Conservation (phyloP, 2,888 invertebrate genomes). For the Tortrix viridana region DNA sequence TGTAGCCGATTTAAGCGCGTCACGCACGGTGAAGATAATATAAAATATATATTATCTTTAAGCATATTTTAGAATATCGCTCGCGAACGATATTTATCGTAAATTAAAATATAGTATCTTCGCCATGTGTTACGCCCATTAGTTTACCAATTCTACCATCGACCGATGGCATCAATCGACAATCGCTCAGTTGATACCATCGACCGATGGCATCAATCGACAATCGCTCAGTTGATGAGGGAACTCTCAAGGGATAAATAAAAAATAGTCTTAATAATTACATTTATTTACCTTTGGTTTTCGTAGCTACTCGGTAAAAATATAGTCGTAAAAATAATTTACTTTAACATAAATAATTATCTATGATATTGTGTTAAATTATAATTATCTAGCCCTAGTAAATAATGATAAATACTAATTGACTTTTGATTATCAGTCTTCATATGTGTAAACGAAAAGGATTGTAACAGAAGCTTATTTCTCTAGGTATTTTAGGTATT, state of each 20-base stretch:
- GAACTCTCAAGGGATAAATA: not conserved
- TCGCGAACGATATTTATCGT: no score
- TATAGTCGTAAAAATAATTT: conserved; percentile 30
- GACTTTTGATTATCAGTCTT: conserved; percentile 68
- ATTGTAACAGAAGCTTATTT: conserved; percentile 1
- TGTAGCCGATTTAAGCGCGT: no score
- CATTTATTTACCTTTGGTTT: conserved; percentile 47
- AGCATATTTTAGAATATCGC: no score
- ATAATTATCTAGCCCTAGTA: conserved; percentile 21
- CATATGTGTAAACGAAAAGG: conserved; percentile 41
- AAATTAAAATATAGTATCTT: no score
- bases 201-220: no score
- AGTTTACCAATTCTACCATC: no score
- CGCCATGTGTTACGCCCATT: no score
- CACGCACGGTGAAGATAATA: no score
- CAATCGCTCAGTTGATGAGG: no score
- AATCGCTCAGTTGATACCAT: no score
- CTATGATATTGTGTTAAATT: conserved; percentile 17
- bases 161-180: no score
- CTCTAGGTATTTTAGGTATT: conserved; percentile 1
- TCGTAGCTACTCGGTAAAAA: conserved; percentile 41
- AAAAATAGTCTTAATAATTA: conserved; percentile 21
- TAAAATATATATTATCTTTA: no score
- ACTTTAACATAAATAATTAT: conserved; percentile 24
- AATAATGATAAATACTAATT: conserved; percentile 49